Conservation (phyloP, 64 coral and sea anemone species). For the Orbicella faveolata region DNA sequence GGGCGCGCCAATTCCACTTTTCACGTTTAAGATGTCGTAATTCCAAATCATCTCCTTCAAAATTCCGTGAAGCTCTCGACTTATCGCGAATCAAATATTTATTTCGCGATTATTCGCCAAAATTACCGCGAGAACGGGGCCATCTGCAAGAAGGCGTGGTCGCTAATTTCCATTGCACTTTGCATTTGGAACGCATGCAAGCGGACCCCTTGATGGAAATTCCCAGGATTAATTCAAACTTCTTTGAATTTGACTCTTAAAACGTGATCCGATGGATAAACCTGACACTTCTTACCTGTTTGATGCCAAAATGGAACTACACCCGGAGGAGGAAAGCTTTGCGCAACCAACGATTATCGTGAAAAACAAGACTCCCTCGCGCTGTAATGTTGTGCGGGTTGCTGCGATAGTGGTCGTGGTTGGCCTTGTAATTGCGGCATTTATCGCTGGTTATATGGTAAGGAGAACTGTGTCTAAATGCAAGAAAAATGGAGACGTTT, state of each 20-base stretch:
- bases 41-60: background rate
- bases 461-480: slow-evolving; percentile 59
- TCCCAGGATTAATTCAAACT: slow-evolving; percentile 20
- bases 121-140: background rate
- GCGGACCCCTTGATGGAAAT: background rate
- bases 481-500: slow-evolving; percentile 25
- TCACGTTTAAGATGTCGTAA: too few species aligned
- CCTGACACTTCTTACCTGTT: slow-evolving; percentile 48
- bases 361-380: slow-evolving; percentile 2
- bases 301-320: slow-evolving; percentile 90
- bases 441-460: slow-evolving; percentile 82
- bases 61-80: background rate
- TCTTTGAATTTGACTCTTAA: slow-evolving; percentile 26
- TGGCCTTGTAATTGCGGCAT: slow-evolving; percentile 56
- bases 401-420: slow-evolving; percentile 56
- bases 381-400: slow-evolving; percentile 26
- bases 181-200: background rate
- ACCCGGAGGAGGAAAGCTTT: slow-evolving; percentile 59
- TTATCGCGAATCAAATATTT: background rate
- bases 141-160: slow-evolving; percentile 15
- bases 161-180: slow-evolving; percentile 6
- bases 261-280: slow-evolving; percentile 7
- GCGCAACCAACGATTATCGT: slow-evolving; percentile 50
- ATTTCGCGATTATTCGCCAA: background rate
- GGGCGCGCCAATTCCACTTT: background rate